Evolutionary conservation across 2,888 invertebrate species (phyloP), one percentile per base, ranked within the genome.

Genomic region (Cantharis nigra): DNA sequence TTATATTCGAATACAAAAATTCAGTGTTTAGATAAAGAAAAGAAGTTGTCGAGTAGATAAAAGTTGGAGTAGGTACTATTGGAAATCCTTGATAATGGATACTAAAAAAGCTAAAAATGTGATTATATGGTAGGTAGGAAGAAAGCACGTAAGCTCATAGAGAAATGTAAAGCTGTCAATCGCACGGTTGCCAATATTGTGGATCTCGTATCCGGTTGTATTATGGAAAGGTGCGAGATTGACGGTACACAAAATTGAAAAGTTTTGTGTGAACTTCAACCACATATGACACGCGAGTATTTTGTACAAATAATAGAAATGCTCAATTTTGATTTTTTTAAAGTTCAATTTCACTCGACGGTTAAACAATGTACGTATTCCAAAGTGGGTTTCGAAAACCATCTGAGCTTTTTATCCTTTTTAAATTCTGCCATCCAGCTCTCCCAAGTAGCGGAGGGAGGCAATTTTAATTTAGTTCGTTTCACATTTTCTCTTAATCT

Each of bases 151-250:
- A 83, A 84, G 82, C 83, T 80, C 80, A 81, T 80, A 83, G 83
- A 83, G 83, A 84, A 84, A 84, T 83, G 84, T 84, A 82, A 84
- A 84, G 83, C 84, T 84, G 84, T 84, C 84, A 84, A 78, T 76
- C 78, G 82, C 84, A 84, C 81, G 83, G 80, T 71, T 81, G 82
- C 80, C 80, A 81, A 84, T 83, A 84, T 83, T 80, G 80, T 80
- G 78, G 71, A 82, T 78, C 79, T 82, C 83, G 83, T 83, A 84
- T 84, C 84, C 84, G 81, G 83, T 75, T 72, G 81, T 77, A 82
- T 83, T 83, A 81, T 82, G 75, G 79, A 79, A 80, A 81, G 78
- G 75, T 80, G 81, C 77, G 80, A 81, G 82, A 84, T 82, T 84
- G 83, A 83, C 84, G 82, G 82, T 82, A 77, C 80, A 80, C 80